A percentile compares a stretch with the other conserved stretches of the same genome.
phyloP scores from a whole-genome alignment of 2,113 vertebrate species.

The Semicossyphus pulcher region DNA sequence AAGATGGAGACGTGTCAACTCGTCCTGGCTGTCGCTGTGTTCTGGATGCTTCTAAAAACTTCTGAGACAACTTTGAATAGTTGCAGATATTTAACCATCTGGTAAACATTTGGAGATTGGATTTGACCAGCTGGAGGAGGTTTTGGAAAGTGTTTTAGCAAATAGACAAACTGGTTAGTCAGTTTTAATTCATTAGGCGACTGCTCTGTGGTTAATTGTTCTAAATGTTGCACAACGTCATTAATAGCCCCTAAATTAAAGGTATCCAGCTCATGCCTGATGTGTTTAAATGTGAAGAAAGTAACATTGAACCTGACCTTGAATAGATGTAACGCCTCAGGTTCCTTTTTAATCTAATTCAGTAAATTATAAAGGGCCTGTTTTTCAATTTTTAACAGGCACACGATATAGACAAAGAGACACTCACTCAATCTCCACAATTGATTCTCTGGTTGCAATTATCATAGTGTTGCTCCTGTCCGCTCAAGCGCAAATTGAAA shows the following conservation, averaged over 20 bases:
- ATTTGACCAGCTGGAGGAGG: background rate
- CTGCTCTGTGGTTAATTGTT: background rate
- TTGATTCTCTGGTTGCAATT: conserved; percentile 65
- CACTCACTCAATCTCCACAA: conserved; percentile 37
- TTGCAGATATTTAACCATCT: conserved; percentile 34
- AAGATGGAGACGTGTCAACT: conserved; percentile 27
- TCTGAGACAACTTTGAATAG: conserved; percentile 19
- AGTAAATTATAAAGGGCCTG: conserved; percentile 7
- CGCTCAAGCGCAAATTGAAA: conserved; percentile 61
- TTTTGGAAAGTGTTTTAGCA: conserved; percentile 9
- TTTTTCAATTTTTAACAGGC: conserved; percentile 25
- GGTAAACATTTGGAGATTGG: conserved; percentile 11
- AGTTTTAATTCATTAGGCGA: background rate
- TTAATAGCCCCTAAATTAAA: too few relatives aligned
- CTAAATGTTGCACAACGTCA: too few relatives aligned
- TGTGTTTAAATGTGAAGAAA: background rate
- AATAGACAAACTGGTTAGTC: conserved; percentile 3
- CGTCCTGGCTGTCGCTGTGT: background rate
- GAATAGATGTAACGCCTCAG: background rate
- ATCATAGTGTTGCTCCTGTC: conserved; percentile 54
- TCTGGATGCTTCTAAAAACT: conserved; percentile 8
- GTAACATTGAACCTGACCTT: conserved; percentile 17
- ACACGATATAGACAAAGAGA: conserved; percentile 15
- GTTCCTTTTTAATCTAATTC: background rate
- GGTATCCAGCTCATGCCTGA: too few relatives aligned